Evolutionary conservation across 2,113 vertebrate species (phyloP).

Genomic region (Nesogale talazaci): DNA sequence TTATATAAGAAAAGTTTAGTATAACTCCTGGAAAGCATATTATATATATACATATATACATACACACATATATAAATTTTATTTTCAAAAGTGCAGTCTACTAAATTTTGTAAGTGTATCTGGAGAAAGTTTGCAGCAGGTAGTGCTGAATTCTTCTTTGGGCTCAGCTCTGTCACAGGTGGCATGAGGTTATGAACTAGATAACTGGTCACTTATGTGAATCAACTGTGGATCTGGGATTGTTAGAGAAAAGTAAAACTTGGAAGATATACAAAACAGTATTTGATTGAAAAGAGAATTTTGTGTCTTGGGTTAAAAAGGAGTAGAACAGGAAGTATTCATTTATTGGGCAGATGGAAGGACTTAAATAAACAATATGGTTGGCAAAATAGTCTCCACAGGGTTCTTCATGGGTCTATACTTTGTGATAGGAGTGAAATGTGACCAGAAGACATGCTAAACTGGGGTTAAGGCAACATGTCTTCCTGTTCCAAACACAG

Average conservation of each 20-base stretch:
- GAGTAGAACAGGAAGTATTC: background rate
- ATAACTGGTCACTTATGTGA: background rate
- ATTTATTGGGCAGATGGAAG: background rate
- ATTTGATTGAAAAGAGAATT: slow-evolving; percentile 1
- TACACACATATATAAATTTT: no score
- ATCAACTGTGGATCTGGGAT: background rate
- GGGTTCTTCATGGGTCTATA: background rate
- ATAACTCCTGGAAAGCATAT: background rate
- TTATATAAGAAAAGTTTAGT: slow-evolving; percentile 6
- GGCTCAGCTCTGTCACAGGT: background rate
- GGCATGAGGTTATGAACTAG: background rate
- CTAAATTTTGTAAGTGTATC: background rate
- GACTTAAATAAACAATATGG: background rate
- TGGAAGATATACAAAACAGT: slow-evolving; percentile 5
- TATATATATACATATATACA: slow-evolving; percentile 18
- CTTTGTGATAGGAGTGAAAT: slow-evolving; percentile 2
- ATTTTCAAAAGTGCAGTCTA: slow-evolving; percentile 41
- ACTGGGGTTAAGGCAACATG: background rate
- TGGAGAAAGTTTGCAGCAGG: no score
- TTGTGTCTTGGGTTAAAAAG: background rate
- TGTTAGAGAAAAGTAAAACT: background rate
- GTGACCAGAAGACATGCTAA: background rate
- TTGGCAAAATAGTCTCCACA: background rate
- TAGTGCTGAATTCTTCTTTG: background rate
- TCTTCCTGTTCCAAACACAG: background rate